Evolutionary conservation across 2,797 vertebrate species (phyloP).

Genomic region (Crypturellus tataupa): DNA sequence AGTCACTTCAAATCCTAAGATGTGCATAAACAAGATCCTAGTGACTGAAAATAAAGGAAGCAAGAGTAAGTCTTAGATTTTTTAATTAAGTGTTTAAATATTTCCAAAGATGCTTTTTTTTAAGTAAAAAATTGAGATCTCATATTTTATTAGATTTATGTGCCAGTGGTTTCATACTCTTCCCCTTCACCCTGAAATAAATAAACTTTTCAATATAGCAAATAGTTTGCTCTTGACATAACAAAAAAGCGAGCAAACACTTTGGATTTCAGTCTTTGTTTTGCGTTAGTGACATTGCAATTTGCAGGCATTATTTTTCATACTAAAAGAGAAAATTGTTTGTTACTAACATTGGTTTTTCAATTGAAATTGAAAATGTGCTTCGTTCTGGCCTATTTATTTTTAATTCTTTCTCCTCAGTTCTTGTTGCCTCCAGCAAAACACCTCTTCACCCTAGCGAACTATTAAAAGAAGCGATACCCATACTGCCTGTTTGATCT

Average conservation of each 20-base stretch:
- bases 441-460: constrained; percentile 18
- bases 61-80: not conserved
- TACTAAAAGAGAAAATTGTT: constrained; percentile 40
- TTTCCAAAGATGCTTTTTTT: not conserved
- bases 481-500: not conserved
- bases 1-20: not conserved
- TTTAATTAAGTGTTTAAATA: not conserved
- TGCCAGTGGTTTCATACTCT: not conserved
- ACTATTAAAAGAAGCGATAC: constrained; percentile 29
- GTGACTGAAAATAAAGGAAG: not conserved
- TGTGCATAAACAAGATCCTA: not conserved
- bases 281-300: not conserved
- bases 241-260: not conserved
- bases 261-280: constrained; percentile 6
- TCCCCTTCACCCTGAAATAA: not conserved
- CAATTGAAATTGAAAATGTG: constrained; percentile 67
- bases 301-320: constrained; percentile 58
- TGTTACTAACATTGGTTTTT: constrained; percentile 47
- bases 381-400: constrained; percentile 72
- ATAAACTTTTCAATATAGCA: not conserved
- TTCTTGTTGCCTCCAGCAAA: constrained; percentile 57
- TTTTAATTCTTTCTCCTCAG: constrained; percentile 71
- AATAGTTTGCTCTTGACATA: not conserved
- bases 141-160: not conserved
- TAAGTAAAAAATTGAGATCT: not conserved